Base-by-base conservation (phyloP, 1,140 invertebrate species). In the Holcopasites calliopsidis region DNA sequence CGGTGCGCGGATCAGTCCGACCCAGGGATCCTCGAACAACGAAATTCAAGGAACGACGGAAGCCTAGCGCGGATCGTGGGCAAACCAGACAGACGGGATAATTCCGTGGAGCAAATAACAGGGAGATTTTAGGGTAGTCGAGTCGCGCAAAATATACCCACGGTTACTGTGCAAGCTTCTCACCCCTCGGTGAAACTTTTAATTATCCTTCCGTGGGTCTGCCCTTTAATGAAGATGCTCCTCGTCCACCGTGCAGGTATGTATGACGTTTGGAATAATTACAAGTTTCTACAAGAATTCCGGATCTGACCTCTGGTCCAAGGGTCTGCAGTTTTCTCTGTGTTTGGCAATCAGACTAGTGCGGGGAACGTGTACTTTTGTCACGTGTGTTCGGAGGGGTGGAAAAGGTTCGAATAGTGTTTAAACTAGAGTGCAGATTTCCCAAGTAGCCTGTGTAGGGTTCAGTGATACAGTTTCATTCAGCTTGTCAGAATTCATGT, bases 261-360 rank as follows among this genome's bases (percentile, higher is more conserved):
- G 28, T 73, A 77, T 62, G 65, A 83, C 61, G 60, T 71, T 54
- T 74, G 83, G 86, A 88, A 86, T 88, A 88, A 89, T 89, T 87
- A 87, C 73, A 85, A 88, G 76, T 86, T 88, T 79, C 58, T 21
- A 52, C 80, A 66, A 50, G 80, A 69, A 77, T 65, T 79, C 70
- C 40, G 38, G 35, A 2, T 26, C 16, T 28, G 13, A 16, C 8
- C 23, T 44, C 16, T n/a, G 40, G 0, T 28, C 3, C 11, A 26
- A 16, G 18, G 58, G 38, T 2, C n/a, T n/a, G n/a, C n/a, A n/a
- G 18, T 23, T 61, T 35, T 18, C 23, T 61, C 21, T 28, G 4
- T 21, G 35, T 60, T 16, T 11, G 4, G 5, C 0, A 42, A 16
- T 60, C 52, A n/a, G 1, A 6, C 5, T 33, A 13, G 1, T 23